Percentiles rank a stretch among this genome's conserved stretches.
Conservation (phyloP, 2,888 invertebrate genomes). For the Dilophus febrilis region DNA sequence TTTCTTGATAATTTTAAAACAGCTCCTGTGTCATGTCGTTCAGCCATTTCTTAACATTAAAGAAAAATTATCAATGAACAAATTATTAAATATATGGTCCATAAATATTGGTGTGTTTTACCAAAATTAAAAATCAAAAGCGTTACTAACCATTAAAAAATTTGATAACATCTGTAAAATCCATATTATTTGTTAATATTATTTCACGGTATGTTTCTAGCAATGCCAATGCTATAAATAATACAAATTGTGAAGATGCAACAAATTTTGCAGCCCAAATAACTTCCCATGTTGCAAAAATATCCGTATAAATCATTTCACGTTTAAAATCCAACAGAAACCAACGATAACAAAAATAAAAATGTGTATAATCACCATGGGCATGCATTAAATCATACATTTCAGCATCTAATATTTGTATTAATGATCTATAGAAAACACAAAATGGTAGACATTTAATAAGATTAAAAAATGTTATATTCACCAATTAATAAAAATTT, state of each 20-base stretch:
- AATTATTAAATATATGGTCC: too few relatives aligned
- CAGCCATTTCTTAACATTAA: constrained; percentile 79
- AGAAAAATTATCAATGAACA: too few relatives aligned
- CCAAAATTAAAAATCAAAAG: too few relatives aligned
- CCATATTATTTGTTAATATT: constrained; percentile 89
- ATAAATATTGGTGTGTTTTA: too few relatives aligned
- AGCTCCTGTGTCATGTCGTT: constrained; percentile 72
- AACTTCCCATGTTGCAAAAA: constrained; percentile 88
- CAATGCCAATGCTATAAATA: constrained; percentile 82
- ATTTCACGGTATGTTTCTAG: constrained; percentile 88
- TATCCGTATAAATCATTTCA: constrained; percentile 82
- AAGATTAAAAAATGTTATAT: too few relatives aligned
- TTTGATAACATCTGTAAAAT: constrained; percentile 95
- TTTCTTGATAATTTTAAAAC: constrained; percentile 71
- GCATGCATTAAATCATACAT: constrained; percentile 89
- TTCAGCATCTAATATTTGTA: constrained; percentile 82
- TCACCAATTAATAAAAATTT: too few relatives aligned
- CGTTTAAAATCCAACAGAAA: constrained; percentile 91
- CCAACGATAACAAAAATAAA: constrained; percentile 97
- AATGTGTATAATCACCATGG: constrained; percentile 90
- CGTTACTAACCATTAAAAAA: constrained; percentile 83
- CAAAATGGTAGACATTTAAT: too few relatives aligned
- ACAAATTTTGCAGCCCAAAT: constrained; percentile 88
- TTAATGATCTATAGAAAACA: constrained; percentile 40
- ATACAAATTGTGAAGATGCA: constrained; percentile 74